A percentile compares a stretch with the other conserved stretches of the same genome.
Conservation (phyloP, 2,888 invertebrate species). For the Xestia c-nigrum region DNA sequence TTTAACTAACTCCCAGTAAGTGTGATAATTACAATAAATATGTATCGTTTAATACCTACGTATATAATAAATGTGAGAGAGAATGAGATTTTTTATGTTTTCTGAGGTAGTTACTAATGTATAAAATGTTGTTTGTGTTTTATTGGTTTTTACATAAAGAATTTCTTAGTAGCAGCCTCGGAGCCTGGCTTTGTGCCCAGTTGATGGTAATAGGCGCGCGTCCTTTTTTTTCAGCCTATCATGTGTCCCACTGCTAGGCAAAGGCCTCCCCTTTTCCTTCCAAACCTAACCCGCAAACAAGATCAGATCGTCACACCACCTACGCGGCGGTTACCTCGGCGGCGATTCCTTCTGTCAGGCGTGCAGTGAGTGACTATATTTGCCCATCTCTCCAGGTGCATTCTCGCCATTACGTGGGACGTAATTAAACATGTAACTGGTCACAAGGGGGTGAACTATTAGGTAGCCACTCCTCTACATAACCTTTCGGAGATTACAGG, state of each 20-base stretch:
- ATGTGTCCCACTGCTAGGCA: too few relatives aligned
- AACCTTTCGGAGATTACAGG: neutral
- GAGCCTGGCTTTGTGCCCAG: neutral
- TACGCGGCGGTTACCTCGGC: too few relatives aligned
- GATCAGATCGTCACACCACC: too few relatives aligned
- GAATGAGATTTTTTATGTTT: neutral
- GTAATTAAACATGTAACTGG: neutral
- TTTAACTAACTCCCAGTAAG: constrained; percentile 38
- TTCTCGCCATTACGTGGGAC: neutral
- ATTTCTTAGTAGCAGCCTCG: too few relatives aligned
- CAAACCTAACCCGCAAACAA: too few relatives aligned
- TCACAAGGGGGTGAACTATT: neutral
- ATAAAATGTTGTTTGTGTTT: neutral
- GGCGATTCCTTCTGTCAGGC: too few relatives aligned
- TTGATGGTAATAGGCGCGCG: neutral
- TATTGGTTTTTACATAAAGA: neutral
- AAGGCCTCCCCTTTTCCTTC: too few relatives aligned
- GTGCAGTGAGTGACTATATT: too few relatives aligned
- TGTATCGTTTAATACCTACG: neutral
- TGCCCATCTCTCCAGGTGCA: too few relatives aligned
- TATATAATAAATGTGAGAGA: neutral
- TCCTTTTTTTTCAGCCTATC: neutral
- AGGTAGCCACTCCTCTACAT: neutral
- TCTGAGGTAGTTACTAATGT: neutral
- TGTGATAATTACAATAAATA: constrained; percentile 22